Evolutionary conservation across 1,140 invertebrate genomes (phyloP).

Genomic region (Babylonia areolata): DNA sequence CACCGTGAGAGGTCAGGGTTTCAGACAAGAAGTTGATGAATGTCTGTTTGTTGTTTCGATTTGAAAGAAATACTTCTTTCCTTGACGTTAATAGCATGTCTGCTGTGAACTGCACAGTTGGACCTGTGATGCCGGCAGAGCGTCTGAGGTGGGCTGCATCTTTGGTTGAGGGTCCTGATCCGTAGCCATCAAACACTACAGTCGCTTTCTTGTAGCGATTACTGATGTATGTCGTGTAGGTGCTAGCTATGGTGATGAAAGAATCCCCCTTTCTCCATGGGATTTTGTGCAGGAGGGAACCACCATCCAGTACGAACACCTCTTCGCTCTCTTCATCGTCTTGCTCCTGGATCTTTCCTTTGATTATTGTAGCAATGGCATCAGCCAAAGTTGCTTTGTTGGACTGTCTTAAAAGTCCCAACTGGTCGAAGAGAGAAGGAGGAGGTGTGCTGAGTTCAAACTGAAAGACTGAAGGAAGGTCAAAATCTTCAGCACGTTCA

Average conservation of each 20-base stretch:
- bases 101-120: not conserved
- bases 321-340: not conserved
- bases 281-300: not conserved
- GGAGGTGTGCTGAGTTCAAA: constrained; percentile 42
- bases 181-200: constrained; percentile 29
- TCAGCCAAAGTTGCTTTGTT: constrained; percentile 26
- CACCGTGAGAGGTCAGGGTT: constrained; percentile 19
- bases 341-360: not conserved
- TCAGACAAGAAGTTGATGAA: constrained; percentile 43
- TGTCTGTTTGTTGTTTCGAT: constrained; percentile 48
- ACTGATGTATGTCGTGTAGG: not conserved
- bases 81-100: not conserved
- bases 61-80: constrained; percentile 46
- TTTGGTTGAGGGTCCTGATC: not conserved
- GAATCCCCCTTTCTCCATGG: not conserved
- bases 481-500: not conserved
- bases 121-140: not conserved
- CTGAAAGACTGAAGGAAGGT: not conserved
- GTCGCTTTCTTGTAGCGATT: not conserved
- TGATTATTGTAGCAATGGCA: constrained; percentile 24
- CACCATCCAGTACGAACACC: not conserved
- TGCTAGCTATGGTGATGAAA: not conserved
- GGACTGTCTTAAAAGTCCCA: constrained; percentile 17
- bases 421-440: constrained; percentile 43
- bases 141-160: constrained; percentile 8